Percentiles rank a stretch among this genome's conserved stretches.
Evolutionary conservation across 1,140 invertebrate species (phyloP).

Genomic region (Asbolus verrucosus): DNA sequence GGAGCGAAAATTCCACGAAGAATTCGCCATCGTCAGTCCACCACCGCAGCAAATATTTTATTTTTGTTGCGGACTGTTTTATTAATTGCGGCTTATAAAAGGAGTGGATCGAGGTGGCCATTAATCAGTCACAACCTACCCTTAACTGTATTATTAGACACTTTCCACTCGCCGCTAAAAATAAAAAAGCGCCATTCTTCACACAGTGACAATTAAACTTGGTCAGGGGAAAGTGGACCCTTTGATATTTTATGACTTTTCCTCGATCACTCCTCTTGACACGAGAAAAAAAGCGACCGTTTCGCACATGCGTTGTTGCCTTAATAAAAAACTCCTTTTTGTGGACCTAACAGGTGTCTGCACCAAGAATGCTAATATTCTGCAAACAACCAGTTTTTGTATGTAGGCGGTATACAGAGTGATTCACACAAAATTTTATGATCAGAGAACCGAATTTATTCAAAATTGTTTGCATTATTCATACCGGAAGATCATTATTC

Average conservation of each 20-base stretch:
- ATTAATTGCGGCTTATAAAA: constrained; percentile 4
- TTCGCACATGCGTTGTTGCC: neutral
- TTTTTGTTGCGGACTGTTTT: constrained; percentile 28
- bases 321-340: neutral
- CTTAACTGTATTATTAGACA: constrained; percentile 30
- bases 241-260: constrained; percentile 7
- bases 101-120: constrained; percentile 5
- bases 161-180: neutral
- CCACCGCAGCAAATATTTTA: constrained; percentile 5
- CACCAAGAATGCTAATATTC: too few species aligned
- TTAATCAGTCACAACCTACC: constrained; percentile 25
- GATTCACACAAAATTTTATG: too few species aligned
- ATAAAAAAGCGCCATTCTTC: constrained; percentile 13
- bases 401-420: constrained; percentile 2
- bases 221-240: constrained; percentile 2
- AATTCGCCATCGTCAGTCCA: constrained; percentile 14
- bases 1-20: neutral
- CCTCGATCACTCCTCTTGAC: too few species aligned
- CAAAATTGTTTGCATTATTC: too few species aligned
- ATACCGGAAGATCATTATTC: too few species aligned
- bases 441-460: too few species aligned
- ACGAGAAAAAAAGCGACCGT: too few species aligned
- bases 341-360: constrained; percentile 29
- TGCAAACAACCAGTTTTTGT: too few species aligned
- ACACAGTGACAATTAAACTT: constrained; percentile 14